Percentiles rank a stretch among this genome's conserved stretches.
Evolutionary conservation across 2,888 invertebrate genomes (phyloP).

Genomic region (Bhutanitis thaidina): DNA sequence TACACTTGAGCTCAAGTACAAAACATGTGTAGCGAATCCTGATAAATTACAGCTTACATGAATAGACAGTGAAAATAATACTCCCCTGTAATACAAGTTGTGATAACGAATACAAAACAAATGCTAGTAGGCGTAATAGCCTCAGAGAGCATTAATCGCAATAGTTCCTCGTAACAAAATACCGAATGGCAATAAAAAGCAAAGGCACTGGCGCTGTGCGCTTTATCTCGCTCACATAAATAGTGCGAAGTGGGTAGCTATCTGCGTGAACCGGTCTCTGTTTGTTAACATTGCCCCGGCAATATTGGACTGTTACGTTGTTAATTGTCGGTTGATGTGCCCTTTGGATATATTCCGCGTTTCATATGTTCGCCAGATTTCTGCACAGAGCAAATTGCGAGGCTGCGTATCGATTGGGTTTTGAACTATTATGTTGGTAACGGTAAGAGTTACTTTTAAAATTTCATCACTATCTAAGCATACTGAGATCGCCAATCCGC

Average conservation of each 20-base stretch:
- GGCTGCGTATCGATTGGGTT: not conserved
- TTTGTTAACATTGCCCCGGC: slow-evolving; percentile 59
- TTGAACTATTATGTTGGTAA: too few species aligned
- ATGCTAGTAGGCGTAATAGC: slow-evolving; percentile 22
- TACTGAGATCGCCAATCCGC: too few species aligned
- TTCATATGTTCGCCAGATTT: slow-evolving; percentile 27
- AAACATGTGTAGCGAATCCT: too few species aligned
- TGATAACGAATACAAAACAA: slow-evolving; percentile 18
- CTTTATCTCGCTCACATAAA: slow-evolving; percentile 59
- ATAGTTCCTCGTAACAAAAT: slow-evolving; percentile 48
- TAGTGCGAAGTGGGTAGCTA: slow-evolving; percentile 42
- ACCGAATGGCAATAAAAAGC: slow-evolving; percentile 53
- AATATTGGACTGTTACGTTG: slow-evolving; percentile 62
- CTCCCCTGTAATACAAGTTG: slow-evolving; percentile 6
- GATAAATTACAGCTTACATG: not conserved
- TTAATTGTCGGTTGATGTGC: slow-evolving; percentile 59
- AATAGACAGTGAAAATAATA: slow-evolving; percentile 13
- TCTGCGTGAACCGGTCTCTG: slow-evolving; percentile 38
- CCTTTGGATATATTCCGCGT: slow-evolving; percentile 23
- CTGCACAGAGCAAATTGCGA: not conserved
- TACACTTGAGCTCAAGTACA: too few species aligned
- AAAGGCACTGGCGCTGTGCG: slow-evolving; percentile 48
- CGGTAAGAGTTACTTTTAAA: too few species aligned
- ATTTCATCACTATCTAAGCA: too few species aligned
- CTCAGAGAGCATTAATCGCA: slow-evolving; percentile 35